phyloP scores from a whole-genome alignment of 64 coral and sea anemone genomes.

The Trachythela sp. region DNA sequence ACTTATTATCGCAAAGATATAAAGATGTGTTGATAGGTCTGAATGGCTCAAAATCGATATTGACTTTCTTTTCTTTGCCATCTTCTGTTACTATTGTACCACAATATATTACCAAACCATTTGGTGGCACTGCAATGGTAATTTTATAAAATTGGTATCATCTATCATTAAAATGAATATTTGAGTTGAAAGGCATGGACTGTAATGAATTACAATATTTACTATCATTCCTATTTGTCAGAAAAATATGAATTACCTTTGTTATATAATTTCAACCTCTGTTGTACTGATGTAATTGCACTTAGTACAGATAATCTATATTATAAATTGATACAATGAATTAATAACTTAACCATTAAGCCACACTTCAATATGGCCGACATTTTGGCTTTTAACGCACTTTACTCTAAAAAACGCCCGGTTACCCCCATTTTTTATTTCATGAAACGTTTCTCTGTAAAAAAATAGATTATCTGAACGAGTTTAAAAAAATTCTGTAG shows the following conservation, averaged over 20 bases:
- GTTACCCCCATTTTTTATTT: too few species aligned
- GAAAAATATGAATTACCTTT: slow-evolving; percentile 92
- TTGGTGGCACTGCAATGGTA: slow-evolving; percentile 68
- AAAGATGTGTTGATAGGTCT: slow-evolving; percentile 95
- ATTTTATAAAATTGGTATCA: neutral
- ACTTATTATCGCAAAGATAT: slow-evolving; percentile 96
- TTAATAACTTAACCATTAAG: too few species aligned
- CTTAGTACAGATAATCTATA: slow-evolving; percentile 87
- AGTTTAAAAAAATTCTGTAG: too few species aligned
- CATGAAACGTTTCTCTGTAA: too few species aligned
- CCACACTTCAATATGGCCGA: too few species aligned
- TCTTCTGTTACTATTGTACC: slow-evolving; percentile 98
- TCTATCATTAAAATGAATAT: too few species aligned
- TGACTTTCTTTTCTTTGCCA: slow-evolving; percentile 98
- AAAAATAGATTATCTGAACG: too few species aligned
- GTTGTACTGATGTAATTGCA: slow-evolving; percentile 99
- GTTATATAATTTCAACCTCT: slow-evolving; percentile 86
- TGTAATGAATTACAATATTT: too few species aligned
- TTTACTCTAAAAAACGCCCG: too few species aligned
- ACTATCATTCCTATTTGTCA: too few species aligned
- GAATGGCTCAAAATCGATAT: slow-evolving; percentile 98
- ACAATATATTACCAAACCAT: slow-evolving; percentile 95
- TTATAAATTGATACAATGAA: neutral
- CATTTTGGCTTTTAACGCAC: too few species aligned
- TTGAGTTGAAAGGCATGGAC: too few species aligned